Evolutionary conservation across 1,140 invertebrate genomes (phyloP), one percentile per base, ranked within the genome.

Genomic region (Pachypeltis micranthus): DNA sequence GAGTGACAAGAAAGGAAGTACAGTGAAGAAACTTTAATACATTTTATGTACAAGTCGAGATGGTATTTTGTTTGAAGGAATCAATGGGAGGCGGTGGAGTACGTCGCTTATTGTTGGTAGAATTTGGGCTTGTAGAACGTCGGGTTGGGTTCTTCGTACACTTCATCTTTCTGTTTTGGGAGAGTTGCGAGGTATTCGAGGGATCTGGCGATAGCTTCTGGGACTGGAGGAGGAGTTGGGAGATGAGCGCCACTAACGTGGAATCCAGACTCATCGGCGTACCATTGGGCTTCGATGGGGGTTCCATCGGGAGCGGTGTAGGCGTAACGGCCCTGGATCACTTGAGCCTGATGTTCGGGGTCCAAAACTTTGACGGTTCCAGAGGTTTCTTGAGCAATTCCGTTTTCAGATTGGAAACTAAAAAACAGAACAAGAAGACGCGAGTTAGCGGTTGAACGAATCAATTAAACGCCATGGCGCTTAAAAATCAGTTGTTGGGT

Each of bases 241-340:
- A 85, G 69, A 70, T 84, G 82, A 10, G 74, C 80, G 10, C 82
- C 83, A 63, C 76, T 73, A n/a, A 85, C 83, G 61, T 82, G 82
- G 79, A 86, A 89, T 7, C 87, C 87, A 62, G 86, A 85, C 71
- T 88, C 85, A 71, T 87, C 85, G 51, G 86, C 86, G 28, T 51
- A 51, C 71, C 84, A 88, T 12, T 87, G 73, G 1, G 78, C 77
- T 60, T 83, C 79, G 16, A 77, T 76, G 25, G 86, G 80, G 26
- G 78, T 77, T 16, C 85, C 85, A 70, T 88, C 84, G n/a, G 79
- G 77, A 7, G 78, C 80, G 1, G 80, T 74, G 73, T 83, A 89
- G 63, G 77, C 79, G 77, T 83, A 86, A 12, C 77, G 78, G 19
- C 87, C 87, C 61, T 79, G 77, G 2, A 83, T 83, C 0, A 72